These are phyloP conservation scores for Zoanthus sociatus DNA, from an alignment of 92 coral and sea anemone genomes.

Conservation along the genomic window DNA sequence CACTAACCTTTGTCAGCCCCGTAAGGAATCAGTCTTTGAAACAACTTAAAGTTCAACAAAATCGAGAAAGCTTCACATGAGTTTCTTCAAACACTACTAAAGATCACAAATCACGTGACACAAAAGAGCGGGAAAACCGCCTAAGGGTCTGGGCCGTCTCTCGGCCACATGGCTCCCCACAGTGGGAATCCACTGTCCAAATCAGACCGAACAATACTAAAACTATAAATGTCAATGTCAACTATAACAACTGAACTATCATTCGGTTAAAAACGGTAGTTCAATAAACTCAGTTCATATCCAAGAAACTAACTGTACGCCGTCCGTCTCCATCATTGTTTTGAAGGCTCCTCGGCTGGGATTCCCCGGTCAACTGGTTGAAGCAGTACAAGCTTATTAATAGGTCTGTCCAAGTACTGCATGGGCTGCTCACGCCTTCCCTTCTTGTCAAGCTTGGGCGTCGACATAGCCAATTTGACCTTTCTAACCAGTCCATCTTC, in stretches of 20 bases:
- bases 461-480: not conserved
- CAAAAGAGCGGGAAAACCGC: not conserved
- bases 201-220: slow-evolving; percentile 1
- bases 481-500: slow-evolving; percentile 8
- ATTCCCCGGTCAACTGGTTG: slow-evolving; percentile 1
- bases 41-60: too few species aligned
- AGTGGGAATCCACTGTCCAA: slow-evolving; percentile 36
- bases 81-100: too few species aligned
- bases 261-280: not conserved
- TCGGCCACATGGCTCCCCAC: slow-evolving; percentile 37
- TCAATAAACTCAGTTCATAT: slow-evolving; percentile 11
- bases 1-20: too few species aligned
- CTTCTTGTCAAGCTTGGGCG: not conserved
- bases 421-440: not conserved
- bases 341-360: slow-evolving; percentile 31
- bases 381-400: not conserved
- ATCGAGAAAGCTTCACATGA: too few species aligned
- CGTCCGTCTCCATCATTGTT: not conserved
- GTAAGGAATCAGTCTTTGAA: too few species aligned
- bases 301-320: not conserved
- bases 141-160: slow-evolving; percentile 17
- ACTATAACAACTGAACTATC: slow-evolving; percentile 7
- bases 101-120: not conserved
- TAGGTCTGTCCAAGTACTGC: slow-evolving; percentile 13
- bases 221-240: not conserved